Base-by-base conservation (phyloP, 1,140 invertebrate genomes). In the Panagrolaimus sp. region DNA sequence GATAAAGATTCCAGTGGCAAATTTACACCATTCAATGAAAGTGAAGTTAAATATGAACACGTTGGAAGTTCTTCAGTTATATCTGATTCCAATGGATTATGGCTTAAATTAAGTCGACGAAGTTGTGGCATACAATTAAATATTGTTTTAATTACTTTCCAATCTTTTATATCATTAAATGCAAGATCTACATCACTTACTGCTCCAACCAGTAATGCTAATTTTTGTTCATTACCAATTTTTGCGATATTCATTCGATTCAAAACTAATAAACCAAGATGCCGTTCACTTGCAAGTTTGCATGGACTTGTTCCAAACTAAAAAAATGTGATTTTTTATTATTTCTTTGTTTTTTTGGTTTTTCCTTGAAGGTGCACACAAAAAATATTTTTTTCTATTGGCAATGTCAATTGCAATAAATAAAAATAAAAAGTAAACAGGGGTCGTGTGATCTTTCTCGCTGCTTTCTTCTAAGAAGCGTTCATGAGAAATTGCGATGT, bases 291-390 rank as follows among this genome's bases (percentile, higher is more conserved):
- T 45, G 69, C 69, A n/a, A 70, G 25, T 46, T 70, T 71, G 53
- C 69, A 70, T 2, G 69, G 69, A 63, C 69, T 70, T 20, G 68
- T 70, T 7, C 69, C 69, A 53, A 70, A 70, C 69, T 70, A 69
- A 71, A 70, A 70, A 65, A 1, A 57, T 57, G 20, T 57, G n/a
- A n/a, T n/a, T 57, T 20, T 11, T 20, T 57, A 20, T 25, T 25
- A 3, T 57, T n/a, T n/a, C n/a, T n/a, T n/a, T 27, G 20, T 48
- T 48, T 3, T 48, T 48, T 23, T 57, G 8, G 8, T 16, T 27
- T 16, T 25, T 27, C 20, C 20, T 13, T 25, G 31, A 57, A 27
- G n/a, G 51, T 57, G 51, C 31, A 27, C 51, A 57, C 5, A 27
- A 16, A 16, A 57, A 57, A 11, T 57, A 4, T 63, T 63, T 9